Evolutionary conservation across 2,797 vertebrate species (phyloP), one percentile per base, ranked within the genome.

Genomic region (Pipistrellus pygmaeus): DNA sequence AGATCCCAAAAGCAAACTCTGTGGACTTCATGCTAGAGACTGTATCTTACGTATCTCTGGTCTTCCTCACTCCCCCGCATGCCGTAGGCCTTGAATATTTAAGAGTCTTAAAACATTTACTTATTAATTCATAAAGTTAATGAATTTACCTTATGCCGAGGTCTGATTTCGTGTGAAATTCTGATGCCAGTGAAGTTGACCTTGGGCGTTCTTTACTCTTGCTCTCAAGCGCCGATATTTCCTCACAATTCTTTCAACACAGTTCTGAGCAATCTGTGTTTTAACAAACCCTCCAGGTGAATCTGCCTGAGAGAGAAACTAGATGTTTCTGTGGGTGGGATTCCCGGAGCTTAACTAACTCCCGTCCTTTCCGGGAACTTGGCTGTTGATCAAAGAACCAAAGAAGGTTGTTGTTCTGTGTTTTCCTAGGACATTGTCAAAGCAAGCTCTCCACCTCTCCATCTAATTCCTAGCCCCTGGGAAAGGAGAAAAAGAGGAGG

Each of bases 161-260:
- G 11, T 15, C 18, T 30, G 5, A 15, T 66, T 57, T 76, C 32
- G 13, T 14, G 14, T 93, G 53, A 68, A 94, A 86, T 81, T 89
- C 62, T 83, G 53, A 53, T 32, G 23, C 35, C 64, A 11, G 14
- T 46, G 46, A 51, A 57, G 11, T 64, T 83, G 88, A 27, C 76
- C n/a, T 92, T 72, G 48, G 17, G 41, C n/a, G 11, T 62, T 77
- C n/a, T 84, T 95, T 68, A 18, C 81, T 68, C 41, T 85, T 82
- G 53, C 17, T 76, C 8, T 55, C 30, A 51, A 81, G 38, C 44
- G 69, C 12, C 7, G 12, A 3, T 68, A 32, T 55, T 90, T 85
- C 11, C 11, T 68, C 32, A 78, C 18, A 75, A 82, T 85, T 88
- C 14, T 80, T 82, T 25, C 25, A 90, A 38, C 20, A 64, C 5